Conservation (phyloP, 2,888 invertebrate genomes). For the Cremastinae sp. region DNA sequence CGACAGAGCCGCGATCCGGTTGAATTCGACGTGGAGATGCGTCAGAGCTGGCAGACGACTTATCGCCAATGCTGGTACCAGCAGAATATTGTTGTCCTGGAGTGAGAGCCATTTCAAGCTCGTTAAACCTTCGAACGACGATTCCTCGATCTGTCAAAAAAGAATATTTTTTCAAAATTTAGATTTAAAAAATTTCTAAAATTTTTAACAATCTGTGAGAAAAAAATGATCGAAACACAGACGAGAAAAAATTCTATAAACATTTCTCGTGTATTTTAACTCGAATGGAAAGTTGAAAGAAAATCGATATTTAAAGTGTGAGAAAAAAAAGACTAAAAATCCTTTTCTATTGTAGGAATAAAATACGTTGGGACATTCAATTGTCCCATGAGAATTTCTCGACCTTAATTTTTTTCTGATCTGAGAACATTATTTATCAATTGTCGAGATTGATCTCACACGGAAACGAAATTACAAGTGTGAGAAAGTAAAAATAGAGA, state of each 20-base stretch:
- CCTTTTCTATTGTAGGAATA: not conserved
- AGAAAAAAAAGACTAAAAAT: not conserved
- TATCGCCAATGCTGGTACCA: slow-evolving; percentile 91
- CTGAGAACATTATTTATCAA: too few relatives aligned
- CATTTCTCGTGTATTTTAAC: too few relatives aligned
- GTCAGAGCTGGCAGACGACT: slow-evolving; percentile 88
- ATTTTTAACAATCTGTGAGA: too few relatives aligned
- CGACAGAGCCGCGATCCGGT: slow-evolving; percentile 92
- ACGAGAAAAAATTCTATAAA: too few relatives aligned
- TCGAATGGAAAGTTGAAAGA: too few relatives aligned
- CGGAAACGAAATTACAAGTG: not conserved
- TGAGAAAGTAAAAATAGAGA: slow-evolving; percentile 29
- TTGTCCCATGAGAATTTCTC: not conserved
- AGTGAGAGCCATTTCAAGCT: slow-evolving; percentile 89
- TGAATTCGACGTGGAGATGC: slow-evolving; percentile 90
- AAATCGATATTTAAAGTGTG: too few relatives aligned
- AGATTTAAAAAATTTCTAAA: not conserved
- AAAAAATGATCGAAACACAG: too few relatives aligned
- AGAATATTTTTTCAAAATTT: not conserved
- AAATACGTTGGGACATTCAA: not conserved
- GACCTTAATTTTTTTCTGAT: too few relatives aligned
- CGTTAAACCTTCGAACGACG: slow-evolving; percentile 91
- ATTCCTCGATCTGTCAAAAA: slow-evolving; percentile 88
- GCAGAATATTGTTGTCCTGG: slow-evolving; percentile 92
- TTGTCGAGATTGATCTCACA: not conserved